Percentiles rank a stretch among this genome's conserved stretches.
Evolutionary conservation across 92 coral and sea anemone species (phyloP).

Genomic region (Porites divaricata): DNA sequence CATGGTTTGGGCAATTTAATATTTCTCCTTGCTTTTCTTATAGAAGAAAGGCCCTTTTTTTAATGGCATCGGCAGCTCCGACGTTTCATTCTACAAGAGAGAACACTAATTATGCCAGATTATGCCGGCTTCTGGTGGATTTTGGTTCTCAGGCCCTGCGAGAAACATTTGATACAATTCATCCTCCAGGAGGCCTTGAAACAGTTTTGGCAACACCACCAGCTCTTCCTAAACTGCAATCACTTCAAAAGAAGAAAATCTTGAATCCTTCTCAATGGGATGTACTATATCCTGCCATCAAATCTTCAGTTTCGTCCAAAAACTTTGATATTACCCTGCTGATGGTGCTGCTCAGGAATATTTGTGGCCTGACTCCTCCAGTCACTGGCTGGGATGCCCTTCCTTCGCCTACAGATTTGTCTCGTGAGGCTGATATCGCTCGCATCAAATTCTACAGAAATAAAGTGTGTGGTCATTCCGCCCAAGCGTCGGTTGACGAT

Average conservation of each 20-base stretch:
- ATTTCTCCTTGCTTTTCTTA: no score
- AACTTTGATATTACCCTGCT: not conserved
- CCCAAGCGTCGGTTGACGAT: constrained; percentile 25
- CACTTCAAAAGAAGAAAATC: not conserved
- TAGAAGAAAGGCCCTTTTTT: no score
- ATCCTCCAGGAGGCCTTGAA: not conserved
- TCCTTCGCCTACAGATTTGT: constrained; percentile 42
- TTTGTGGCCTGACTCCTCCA: not conserved
- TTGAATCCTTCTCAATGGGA: not conserved
- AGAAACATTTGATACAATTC: not conserved
- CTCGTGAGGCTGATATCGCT: constrained; percentile 51
- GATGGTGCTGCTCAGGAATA: not conserved
- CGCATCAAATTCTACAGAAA: constrained; percentile 62
- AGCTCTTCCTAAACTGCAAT: no score
- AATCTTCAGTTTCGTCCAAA: not conserved
- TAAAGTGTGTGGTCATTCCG: constrained; percentile 34
- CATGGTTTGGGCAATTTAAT: no score
- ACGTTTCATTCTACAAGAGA: not conserved
- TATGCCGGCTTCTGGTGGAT: not conserved
- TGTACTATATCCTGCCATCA: not conserved
- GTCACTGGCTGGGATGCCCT: not conserved
- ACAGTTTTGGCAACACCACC: not conserved
- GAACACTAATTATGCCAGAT: not conserved
- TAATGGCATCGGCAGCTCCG: not conserved
- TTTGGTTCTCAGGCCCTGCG: not conserved